Base-by-base conservation (phyloP, 2,888 invertebrate species). In the Drosophila meridionalis region DNA sequence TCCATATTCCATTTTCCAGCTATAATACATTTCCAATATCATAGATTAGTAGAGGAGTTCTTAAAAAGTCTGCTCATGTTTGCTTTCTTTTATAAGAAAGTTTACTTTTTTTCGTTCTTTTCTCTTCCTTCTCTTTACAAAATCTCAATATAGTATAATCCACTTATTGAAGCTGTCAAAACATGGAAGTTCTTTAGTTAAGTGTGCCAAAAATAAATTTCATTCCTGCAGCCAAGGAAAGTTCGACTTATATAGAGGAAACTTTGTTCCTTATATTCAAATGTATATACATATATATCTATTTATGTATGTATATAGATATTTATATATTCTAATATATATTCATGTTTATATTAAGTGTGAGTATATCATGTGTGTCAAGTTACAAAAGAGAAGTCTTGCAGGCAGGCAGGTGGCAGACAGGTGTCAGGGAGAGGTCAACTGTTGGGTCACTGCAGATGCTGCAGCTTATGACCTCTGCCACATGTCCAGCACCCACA, bases 401-500 rank as follows among this genome's bases (percentile, higher is more conserved):
- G 3, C 48, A 12, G 34, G 12, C 20, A 4, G 34, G 9, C 14
- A 36, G 36, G 9, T 8, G 34, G 9, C 14, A 36, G 36, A 4
- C 11, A 42, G 42, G 50, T 38, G 45, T 40, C 38, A 36, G 52
- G 65, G 12, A 45, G 52, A 36, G 64, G 73, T 80, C 76, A 69
- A 50, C 45, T 43, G 63, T 58, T 48, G 65, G 76, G 64, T 68
- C 73, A 63, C 43, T 62, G 60, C 60, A 52, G 60, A 4, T 34
- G 52, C 36, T 32, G 69, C 47, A 56, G 61, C 40, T 36, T 50
- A 50, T 69, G 68, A 58, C 66, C 70, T 47, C 40, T 73, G 80
- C 74, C 69, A 71, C 73, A 70, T 80, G 77, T 63, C 57, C 77
- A 62, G 74, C 59, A 61, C 53, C 50, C 57, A 64, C 48, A 55